Evolutionary conservation across 2,113 vertebrate genomes (phyloP).

Genomic region (Malurus elegans): DNA sequence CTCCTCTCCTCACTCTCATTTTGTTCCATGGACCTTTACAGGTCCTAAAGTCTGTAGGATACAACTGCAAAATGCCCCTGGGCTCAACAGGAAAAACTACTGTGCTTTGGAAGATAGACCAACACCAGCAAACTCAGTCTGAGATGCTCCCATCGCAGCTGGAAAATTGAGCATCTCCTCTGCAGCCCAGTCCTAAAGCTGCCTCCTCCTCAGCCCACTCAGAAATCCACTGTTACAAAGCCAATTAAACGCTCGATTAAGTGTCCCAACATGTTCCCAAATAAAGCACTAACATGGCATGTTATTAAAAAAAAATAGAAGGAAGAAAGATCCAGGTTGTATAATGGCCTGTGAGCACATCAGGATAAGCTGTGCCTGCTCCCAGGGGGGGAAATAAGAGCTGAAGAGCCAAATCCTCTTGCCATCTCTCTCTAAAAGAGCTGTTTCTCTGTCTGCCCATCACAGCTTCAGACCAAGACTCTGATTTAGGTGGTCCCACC

Average conservation of each 20-base stretch:
- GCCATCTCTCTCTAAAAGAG: neutral
- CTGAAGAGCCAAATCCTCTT: neutral
- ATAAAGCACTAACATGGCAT: neutral
- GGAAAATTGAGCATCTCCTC: neutral
- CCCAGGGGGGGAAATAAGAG: neutral
- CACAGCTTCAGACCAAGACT: neutral
- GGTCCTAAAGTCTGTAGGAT: neutral
- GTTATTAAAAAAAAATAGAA: neutral
- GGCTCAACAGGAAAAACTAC: fast-evolving
- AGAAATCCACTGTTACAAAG: constrained; percentile 26
- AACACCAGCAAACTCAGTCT: neutral
- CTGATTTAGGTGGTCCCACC: neutral
- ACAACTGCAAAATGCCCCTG: neutral
- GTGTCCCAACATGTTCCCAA: constrained; percentile 38
- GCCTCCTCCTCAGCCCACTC: neutral
- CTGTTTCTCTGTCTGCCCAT: neutral
- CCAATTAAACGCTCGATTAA: constrained; percentile 54
- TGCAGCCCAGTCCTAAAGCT: neutral
- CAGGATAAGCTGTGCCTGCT: neutral
- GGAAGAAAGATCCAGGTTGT: neutral
- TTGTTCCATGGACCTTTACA: neutral
- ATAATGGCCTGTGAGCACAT: neutral
- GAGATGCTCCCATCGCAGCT: neutral
- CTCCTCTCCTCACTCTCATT: neutral
- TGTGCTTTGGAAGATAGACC: neutral